phyloP scores from a whole-genome alignment of 1,140 invertebrate species.

The Aphaenogaster ashmeadi region DNA sequence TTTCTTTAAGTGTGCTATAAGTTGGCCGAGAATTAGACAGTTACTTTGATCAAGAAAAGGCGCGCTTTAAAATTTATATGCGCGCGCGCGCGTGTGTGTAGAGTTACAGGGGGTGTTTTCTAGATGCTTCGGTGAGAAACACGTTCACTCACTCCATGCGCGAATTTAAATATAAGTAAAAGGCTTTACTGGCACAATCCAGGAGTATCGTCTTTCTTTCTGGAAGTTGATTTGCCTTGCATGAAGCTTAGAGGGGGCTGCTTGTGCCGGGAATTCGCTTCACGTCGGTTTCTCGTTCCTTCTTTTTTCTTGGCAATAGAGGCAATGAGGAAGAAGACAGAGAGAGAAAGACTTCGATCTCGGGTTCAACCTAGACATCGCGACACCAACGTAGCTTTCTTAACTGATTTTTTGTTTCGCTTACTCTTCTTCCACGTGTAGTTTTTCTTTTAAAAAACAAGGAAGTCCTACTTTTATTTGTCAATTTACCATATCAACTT shows the following conservation, averaged over 20 bases:
- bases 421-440: constrained; percentile 29
- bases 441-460: constrained; percentile 59
- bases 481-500: constrained; percentile 67
- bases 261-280: constrained; percentile 76
- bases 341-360: constrained; percentile 47
- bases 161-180: constrained; percentile 87
- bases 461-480: background rate
- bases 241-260: constrained; percentile 82
- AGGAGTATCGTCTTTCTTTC: constrained; percentile 79
- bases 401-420: constrained; percentile 72
- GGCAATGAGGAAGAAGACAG: constrained; percentile 50
- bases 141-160: constrained; percentile 78
- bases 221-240: constrained; percentile 86
- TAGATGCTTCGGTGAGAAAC: constrained; percentile 42
- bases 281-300: constrained; percentile 60
- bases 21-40: constrained; percentile 48
- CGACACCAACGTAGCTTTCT: constrained; percentile 65
- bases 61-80: constrained; percentile 51
- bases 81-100: constrained; percentile 32
- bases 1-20: constrained; percentile 54
- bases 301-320: constrained; percentile 44
- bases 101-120: constrained; percentile 20
- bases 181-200: constrained; percentile 81
- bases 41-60: constrained; percentile 44
- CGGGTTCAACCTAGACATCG: constrained; percentile 70